Base-by-base conservation (phyloP, 2,797 vertebrate genomes). In the Halcyon badia region DNA sequence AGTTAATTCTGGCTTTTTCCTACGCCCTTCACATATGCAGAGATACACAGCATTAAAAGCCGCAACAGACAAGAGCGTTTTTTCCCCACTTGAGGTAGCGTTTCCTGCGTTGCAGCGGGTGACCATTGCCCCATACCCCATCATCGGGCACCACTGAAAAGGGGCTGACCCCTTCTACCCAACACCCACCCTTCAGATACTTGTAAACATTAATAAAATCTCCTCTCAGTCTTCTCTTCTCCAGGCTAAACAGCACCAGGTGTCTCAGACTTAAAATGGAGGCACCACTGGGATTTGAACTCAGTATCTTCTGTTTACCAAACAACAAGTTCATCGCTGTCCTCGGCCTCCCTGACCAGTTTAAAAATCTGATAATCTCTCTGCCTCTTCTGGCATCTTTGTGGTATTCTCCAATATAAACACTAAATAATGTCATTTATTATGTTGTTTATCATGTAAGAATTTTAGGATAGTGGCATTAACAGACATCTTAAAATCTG, bases 391-490 rank as follows among this genome's bases (percentile, higher is more conserved):
- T 51, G 13, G 14, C 14, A 51, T 15, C 49, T 57, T 9, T 37
- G 20, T 26, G 6, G 37, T 14, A 66, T 44, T 70, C 42, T 42
- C 10, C 48, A 60, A 44, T 2, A 5, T 15, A 78, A 77, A 33
- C 16, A 65, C 15, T 44, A 14, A 17, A 39, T 15, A 17, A n/a
- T 37, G 60, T 33, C n/a, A 19, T 52, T 65, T 71, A 42, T 84
- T 52, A 24, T 14, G 9, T 18, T 68, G 3, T 3, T 14, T 42
- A 17, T 39, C 2, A 3, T 11, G 17, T 20, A 57, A 35, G 78
- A 75, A 41, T 31, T 28, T 65, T 37, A 58, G 6, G 4, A 35
- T 37, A 3, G 6, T 6, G 0, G 19, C 4, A 64, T 21, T 6
- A 66, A 37, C 4, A 69, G 14, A 64, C 3, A 31, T 42, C 39